Base-by-base conservation (phyloP, 2,888 invertebrate genomes). In the Sarcophaga caerulescens region DNA sequence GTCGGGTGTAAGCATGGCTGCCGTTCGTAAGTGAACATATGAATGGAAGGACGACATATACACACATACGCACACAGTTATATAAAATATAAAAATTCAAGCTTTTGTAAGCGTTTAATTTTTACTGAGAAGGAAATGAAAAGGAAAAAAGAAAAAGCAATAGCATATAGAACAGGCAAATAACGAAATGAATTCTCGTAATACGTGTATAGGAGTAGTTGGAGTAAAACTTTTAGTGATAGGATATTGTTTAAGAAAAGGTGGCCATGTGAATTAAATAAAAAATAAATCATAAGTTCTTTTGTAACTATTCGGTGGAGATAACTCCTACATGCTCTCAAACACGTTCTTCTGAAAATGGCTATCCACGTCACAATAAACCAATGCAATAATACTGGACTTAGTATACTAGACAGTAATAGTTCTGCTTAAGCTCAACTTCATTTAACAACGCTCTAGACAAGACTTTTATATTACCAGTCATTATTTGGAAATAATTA, bases 181-280 rank as follows among this genome's bases (percentile, higher is more conserved):
- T 73, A 81, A 68, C 68, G 69, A 85, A 77, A 80, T 77, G 12
- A 47, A 47, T 12, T 47, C 47, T 47, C 47, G 77, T 77, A 70
- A 76, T 35, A 77, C 77, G 77, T 47, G 47, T 47, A 4, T 0
- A 14, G 12, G 0, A 59, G 63, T 59, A 62, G 25, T 44, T 57
- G 44, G 57, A 57, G 12, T 69, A 69, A 63, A 69, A 35, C 14
- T 14, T 21, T 10, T 12, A 66, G 25, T 59, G 65, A 19, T 60
- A 35, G 23, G 45, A 17, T 11, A 63, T 0, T n/a, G 35, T 0
- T n/a, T n/a, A n/a, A n/a, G 10, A 14, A 17, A 35, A 66, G 65
- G 80, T 74, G 59, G 35, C 80, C 80, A 81, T 47, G 4, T 47
- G 14, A 1, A 25, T 6, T 25, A 35, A 35, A 35, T 35, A 6